A percentile compares a stretch with the other conserved stretches of the same genome.
phyloP scores from a whole-genome alignment of 2,888 invertebrate genomes.

The Oasisia sp. region DNA sequence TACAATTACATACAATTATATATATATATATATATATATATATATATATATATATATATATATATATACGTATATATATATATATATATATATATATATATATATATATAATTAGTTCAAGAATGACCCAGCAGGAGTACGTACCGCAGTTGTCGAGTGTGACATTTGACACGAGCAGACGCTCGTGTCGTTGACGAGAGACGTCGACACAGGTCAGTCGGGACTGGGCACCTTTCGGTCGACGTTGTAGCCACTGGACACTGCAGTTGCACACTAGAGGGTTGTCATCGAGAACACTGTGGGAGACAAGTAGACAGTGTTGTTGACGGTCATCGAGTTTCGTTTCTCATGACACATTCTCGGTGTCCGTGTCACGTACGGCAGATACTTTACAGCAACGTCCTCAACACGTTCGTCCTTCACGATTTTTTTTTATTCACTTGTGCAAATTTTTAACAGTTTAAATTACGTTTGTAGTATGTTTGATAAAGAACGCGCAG shows the following conservation, averaged over 20 bases:
- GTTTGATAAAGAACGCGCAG: no score
- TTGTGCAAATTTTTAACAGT: no score
- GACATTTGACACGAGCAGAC: background rate
- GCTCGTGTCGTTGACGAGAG: background rate
- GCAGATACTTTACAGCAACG: no score
- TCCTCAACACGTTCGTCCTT: no score
- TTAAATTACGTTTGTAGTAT: no score
- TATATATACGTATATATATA: background rate
- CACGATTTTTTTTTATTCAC: no score
- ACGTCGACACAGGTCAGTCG: background rate
- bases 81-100: no score
- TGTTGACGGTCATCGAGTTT: background rate
- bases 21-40: background rate
- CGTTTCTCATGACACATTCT: background rate
- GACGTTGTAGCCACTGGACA: background rate
- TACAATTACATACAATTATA: no score
- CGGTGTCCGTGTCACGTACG: no score
- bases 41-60: background rate
- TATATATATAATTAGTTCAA: background rate
- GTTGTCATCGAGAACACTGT: background rate
- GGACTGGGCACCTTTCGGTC: background rate
- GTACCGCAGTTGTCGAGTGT: background rate
- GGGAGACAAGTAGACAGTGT: background rate
- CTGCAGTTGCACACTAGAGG: background rate
- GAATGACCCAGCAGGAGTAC: background rate